Evolutionary conservation across 2,888 invertebrate species (phyloP), one percentile per base, ranked within the genome.

Genomic region (Shargacucullia verbasci): DNA sequence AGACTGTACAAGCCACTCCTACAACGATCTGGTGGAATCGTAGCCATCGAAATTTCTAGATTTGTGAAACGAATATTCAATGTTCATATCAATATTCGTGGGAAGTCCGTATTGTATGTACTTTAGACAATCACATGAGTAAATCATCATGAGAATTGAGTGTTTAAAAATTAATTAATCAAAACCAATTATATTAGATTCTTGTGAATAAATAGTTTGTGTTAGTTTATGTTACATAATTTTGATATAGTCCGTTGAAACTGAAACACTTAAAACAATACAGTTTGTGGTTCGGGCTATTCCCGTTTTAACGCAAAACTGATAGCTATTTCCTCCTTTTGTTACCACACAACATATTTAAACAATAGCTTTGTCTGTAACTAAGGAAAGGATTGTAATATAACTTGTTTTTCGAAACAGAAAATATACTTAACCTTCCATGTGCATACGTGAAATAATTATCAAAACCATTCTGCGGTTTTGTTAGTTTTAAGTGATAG

Each of bases 1-100:
- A n/a, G n/a, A n/a, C 37, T 29, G 9, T 29, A 9, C 1, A 29
- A 29, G 9, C 2, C 0, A 11, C 7, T 14, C 2, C 11, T 0
- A 6, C 6, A 9, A 7, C 0, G 11, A 7, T 15, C 8, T 4
- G 49, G 81, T 90, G 87, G 89, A 91, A 77, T 37, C 13, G 12
- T 38, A n/a, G n/a, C 14, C 5, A 7, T 25, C 2, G 29, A 61
- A 46, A 14, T 48, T 61, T 48, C 44, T 35, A 41, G 52, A 50
- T 47, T 39, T 46, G n/a, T 20, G 31, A 14, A 49, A 40, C 2
- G 6, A 33, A 46, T 43, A n/a, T 9, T 25, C 4, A 10, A 27
- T 35, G 13, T 41, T 66, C 40, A 41, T 33, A 38, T 29, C 29
- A 46, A 34, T 41, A 27, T 15, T 59, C 49, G 48, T 59, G 39